phyloP scores from a whole-genome alignment of 2,797 vertebrate genomes.

The Tinamus major region DNA sequence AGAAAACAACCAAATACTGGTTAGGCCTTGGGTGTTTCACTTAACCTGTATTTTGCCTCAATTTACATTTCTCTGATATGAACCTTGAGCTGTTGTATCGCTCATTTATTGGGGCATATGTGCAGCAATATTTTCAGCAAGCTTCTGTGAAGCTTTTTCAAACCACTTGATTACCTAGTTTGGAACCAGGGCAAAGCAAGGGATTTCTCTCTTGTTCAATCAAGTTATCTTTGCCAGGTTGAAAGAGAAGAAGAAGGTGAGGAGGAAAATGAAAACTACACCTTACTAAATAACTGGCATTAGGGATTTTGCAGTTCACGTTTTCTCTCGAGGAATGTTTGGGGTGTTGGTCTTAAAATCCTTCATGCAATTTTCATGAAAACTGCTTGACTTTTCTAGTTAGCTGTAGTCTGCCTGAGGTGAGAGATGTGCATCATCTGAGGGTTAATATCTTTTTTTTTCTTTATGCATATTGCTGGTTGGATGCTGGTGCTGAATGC shows the following conservation, averaged over 20 bases:
- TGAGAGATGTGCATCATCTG: slow-evolving; percentile 10
- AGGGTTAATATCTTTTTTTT: slow-evolving; percentile 26
- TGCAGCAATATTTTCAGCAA: slow-evolving; percentile 15
- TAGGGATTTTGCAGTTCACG: slow-evolving; percentile 32
- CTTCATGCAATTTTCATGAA: slow-evolving; percentile 26
- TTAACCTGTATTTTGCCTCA: slow-evolving; percentile 14
- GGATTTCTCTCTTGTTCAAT: slow-evolving; percentile 28
- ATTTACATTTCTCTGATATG: slow-evolving; percentile 13
- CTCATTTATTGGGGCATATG: not conserved
- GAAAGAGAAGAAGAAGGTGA: slow-evolving; percentile 22
- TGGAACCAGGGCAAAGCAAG: not conserved
- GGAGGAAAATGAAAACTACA: slow-evolving; percentile 18
- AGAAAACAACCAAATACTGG: not conserved
- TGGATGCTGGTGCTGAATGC: not conserved
- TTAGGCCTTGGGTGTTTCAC: not conserved
- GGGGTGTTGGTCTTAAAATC: slow-evolving; percentile 15
- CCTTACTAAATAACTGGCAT: slow-evolving; percentile 45
- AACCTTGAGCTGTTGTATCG: not conserved
- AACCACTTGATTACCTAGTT: slow-evolving; percentile 32
- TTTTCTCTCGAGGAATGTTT: slow-evolving; percentile 12
- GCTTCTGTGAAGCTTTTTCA: slow-evolving; percentile 32
- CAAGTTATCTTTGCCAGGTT: slow-evolving; percentile 33
- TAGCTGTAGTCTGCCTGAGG: slow-evolving; percentile 7
- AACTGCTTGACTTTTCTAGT: slow-evolving; percentile 54
- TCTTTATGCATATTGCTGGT: slow-evolving; percentile 22